These are phyloP conservation scores for Brachystomella parvula DNA, from an alignment of 1,140 invertebrate genomes.

Conservation along the genomic window DNA sequence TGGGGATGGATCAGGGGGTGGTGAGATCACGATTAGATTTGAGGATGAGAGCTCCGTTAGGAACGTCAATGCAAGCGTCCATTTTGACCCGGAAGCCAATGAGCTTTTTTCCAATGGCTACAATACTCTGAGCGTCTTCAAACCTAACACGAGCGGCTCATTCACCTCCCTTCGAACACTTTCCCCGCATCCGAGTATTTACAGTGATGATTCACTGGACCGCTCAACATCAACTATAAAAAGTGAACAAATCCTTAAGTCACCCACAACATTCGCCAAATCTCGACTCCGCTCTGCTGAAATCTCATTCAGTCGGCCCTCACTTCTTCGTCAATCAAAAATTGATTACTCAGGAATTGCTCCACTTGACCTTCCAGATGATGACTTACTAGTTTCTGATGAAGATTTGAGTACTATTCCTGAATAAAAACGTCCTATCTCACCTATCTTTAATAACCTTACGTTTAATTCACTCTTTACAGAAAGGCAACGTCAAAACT, in stretches of 20 bases:
- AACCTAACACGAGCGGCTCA: constrained; percentile 16
- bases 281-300: constrained; percentile 14
- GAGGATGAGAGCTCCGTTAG: constrained; percentile 11
- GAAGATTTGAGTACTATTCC: constrained; percentile 19
- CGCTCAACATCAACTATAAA: constrained; percentile 14
- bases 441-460: too few species aligned
- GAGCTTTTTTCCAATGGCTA: constrained; percentile 23
- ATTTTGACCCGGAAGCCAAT: constrained; percentile 26
- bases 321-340: constrained; percentile 31
- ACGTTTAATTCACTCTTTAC: too few species aligned
- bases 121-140: constrained; percentile 22
- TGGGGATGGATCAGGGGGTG: constrained; percentile 7
- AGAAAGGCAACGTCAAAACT: too few species aligned
- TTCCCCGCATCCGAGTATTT: constrained; percentile 24
- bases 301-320: constrained; percentile 22
- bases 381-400: constrained; percentile 24
- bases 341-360: constrained; percentile 32
- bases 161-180: constrained; percentile 22
- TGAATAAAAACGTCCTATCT: not conserved
- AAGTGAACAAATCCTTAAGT: constrained; percentile 11
- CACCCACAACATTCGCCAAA: constrained; percentile 11
- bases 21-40: not conserved
- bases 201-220: constrained; percentile 27
- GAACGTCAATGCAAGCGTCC: constrained; percentile 17
- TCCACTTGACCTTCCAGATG: constrained; percentile 26